A percentile compares a stretch with the other conserved stretches of the same genome.
Conservation (phyloP, 2,113 vertebrate genomes). For the Puma concolor region DNA sequence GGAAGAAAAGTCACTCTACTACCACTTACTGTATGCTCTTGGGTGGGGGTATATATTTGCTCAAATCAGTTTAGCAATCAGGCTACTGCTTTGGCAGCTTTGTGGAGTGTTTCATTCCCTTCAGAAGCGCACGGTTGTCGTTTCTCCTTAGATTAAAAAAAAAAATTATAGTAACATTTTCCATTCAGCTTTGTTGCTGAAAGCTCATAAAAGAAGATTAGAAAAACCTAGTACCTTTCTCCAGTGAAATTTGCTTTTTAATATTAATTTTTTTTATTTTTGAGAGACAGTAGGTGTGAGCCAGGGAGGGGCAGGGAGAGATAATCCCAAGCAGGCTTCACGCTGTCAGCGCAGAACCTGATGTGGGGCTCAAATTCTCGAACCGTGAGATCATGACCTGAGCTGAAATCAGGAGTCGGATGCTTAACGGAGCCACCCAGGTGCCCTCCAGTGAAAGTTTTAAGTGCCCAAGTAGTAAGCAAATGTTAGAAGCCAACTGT, state of each 20-base stretch:
- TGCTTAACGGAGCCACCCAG: no score
- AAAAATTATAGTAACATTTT: neutral
- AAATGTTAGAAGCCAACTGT: constrained; percentile 31
- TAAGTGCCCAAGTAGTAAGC: constrained; percentile 28
- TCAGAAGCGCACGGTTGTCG: neutral
- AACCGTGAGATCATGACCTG: no score
- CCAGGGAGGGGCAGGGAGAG: no score
- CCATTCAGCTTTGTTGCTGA: constrained; percentile 20
- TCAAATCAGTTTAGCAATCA: constrained; percentile 33
- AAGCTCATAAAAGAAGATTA: constrained; percentile 4
- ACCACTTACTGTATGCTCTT: constrained; percentile 13
- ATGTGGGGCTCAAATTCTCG: no score
- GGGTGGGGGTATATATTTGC: neutral
- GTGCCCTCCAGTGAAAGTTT: neutral
- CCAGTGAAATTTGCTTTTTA: neutral
- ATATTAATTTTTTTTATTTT: no score
- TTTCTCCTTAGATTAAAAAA: constrained; percentile 44
- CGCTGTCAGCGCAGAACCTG: no score
- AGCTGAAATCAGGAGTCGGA: no score
- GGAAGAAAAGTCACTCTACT: neutral
- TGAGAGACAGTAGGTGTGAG: no score
- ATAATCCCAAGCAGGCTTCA: no score
- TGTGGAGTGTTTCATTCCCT: constrained; percentile 28
- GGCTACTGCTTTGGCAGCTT: neutral
- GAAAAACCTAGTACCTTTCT: neutral